These are phyloP conservation scores for Zaprionus inermis DNA, from an alignment of 1,140 invertebrate species.

Conservation along the genomic window DNA sequence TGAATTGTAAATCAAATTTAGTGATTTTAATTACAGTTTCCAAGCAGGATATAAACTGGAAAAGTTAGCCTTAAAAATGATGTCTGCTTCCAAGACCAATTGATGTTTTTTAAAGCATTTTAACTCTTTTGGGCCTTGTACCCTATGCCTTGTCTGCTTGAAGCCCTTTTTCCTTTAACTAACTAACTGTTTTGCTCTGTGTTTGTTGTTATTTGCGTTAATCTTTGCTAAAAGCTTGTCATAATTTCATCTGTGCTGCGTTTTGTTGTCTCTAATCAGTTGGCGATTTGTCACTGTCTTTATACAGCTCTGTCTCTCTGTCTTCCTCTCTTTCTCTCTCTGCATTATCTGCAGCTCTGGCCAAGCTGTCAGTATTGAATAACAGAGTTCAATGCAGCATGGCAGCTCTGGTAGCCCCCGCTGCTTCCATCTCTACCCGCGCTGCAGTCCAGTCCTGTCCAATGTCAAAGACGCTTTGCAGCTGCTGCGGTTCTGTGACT, in stretches of 20 bases:
- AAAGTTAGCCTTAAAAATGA: too few relatives aligned
- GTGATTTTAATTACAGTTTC: too few relatives aligned
- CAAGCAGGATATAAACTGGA: too few relatives aligned
- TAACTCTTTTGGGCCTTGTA: not conserved
- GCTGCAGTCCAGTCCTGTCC: conserved; percentile 21
- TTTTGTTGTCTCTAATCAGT: conserved; percentile 19
- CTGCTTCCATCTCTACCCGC: too few relatives aligned
- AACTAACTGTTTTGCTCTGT: not conserved
- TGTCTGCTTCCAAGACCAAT: too few relatives aligned
- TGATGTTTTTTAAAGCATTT: not conserved
- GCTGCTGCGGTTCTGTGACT: conserved; percentile 25
- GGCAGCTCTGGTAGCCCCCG: not conserved
- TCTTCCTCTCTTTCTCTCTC: not conserved
- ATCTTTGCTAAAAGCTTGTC: conserved; percentile 37
- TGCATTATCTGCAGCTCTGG: conserved; percentile 1
- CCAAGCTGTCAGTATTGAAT: conserved; percentile 23
- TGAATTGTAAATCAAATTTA: too few relatives aligned
- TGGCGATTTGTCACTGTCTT: conserved; percentile 31
- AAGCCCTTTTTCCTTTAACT: not conserved
- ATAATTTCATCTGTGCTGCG: conserved; percentile 17
- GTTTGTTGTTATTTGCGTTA: not conserved
- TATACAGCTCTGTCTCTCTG: not conserved
- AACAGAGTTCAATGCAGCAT: conserved; percentile 24
- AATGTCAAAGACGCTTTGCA: conserved; percentile 44
- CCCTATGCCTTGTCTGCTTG: not conserved